A percentile compares a stretch with the other conserved stretches of the same genome.
phyloP scores from a whole-genome alignment of 2,888 invertebrate species.

The Tipula confusa region DNA sequence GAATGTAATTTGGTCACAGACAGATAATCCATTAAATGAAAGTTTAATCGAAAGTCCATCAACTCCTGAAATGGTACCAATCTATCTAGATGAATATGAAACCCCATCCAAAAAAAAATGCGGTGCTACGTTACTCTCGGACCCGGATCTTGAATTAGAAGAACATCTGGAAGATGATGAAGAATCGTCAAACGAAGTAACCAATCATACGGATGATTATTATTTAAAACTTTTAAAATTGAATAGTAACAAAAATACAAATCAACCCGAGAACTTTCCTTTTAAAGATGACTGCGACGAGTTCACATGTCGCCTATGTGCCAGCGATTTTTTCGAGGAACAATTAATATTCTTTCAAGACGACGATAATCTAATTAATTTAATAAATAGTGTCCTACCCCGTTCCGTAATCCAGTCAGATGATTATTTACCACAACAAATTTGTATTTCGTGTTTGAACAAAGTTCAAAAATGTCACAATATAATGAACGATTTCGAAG shows the following conservation, averaged over 20 bases:
- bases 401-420: background rate
- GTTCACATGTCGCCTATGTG: slow-evolving; percentile 33
- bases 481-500: slow-evolving; percentile 36
- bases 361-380: background rate
- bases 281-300: slow-evolving; percentile 5
- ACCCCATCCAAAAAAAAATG: background rate
- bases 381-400: slow-evolving; percentile 15
- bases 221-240: background rate
- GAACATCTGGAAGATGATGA: background rate
- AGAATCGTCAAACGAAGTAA: background rate
- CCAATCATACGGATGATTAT: background rate
- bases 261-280: background rate
- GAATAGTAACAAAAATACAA: background rate
- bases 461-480: slow-evolving; percentile 35
- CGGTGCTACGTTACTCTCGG: background rate
- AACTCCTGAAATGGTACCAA: background rate
- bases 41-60: background rate
- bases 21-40: background rate
- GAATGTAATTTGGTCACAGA: background rate
- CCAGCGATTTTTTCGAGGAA: background rate
- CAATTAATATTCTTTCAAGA: slow-evolving; percentile 32
- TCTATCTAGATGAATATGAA: background rate
- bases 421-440: slow-evolving; percentile 36
- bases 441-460: slow-evolving; percentile 36
- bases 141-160: background rate